Base-by-base conservation (phyloP, 2,888 invertebrate genomes). In the Conchocele bisecta region DNA sequence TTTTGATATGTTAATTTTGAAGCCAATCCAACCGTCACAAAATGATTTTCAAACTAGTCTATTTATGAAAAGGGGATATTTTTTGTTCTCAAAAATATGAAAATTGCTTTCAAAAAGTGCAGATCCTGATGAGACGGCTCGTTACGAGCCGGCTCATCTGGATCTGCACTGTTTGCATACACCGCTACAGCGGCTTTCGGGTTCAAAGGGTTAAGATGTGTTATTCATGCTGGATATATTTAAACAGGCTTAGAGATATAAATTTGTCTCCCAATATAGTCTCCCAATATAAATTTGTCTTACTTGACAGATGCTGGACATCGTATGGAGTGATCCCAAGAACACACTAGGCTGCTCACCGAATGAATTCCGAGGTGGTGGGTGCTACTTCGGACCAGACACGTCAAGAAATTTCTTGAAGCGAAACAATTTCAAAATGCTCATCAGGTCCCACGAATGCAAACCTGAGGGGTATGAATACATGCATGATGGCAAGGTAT, bases 331-430 rank as follows among this genome's bases (percentile, higher is more conserved):
- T 83, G 98, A 98, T 92, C 98, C 98, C 0, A 95, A 90, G 68
- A 48, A 77, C 3, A 79, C 82, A n/a, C 56, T 63, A 13, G 91
- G 92, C 0, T 89, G 89, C 56, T 71, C 75, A 9, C 84, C 88
- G 5, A 91, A 91, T 88, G 94, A 94, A 7, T 93, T 96, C 67
- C 93, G 97, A 17, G 98, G 98, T 0, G 98, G 97, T 3, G 98
- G 98, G 2, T 95, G 96, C 2, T 97, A 97, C 92, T 98, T 97
- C 90, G 98, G 98, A 0, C 96, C 97, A 0, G 97, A 98, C 88
- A 94, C 97, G 51, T 96, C 97, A 0, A 93, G 94, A 42, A 92
- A 93, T 53, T 95, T 98, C 88, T 93, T 98, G 17, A 93, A 94
- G 84, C 94, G 94, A 87, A 94, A 96, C 91, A 94, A 95, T 83